Percentiles rank a stretch among this genome's conserved stretches.
phyloP scores from a whole-genome alignment of 2,888 invertebrate species.

The Parnassius apollo region DNA sequence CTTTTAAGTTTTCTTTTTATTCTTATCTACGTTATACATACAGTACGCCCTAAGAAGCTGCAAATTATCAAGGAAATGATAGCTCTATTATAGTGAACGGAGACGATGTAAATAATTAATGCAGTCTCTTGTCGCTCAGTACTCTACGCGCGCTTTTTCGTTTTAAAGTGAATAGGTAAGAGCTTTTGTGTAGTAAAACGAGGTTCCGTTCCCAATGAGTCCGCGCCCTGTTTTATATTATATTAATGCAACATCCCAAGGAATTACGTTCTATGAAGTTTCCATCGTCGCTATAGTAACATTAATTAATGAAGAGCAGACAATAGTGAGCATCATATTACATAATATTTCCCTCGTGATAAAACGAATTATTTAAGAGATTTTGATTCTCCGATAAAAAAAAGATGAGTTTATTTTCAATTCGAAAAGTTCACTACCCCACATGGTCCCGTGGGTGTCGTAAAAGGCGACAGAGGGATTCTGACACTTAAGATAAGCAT shows the following conservation, averaged over 20 bases:
- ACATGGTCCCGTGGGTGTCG: too few species aligned
- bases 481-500: too few species aligned
- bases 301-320: too few species aligned
- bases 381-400: too few species aligned
- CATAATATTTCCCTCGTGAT: too few species aligned
- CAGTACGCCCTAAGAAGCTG: slow-evolving; percentile 6
- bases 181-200: slow-evolving; percentile 60
- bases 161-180: slow-evolving; percentile 67
- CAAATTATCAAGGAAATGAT: slow-evolving; percentile 25
- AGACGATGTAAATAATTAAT: slow-evolving; percentile 14
- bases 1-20: background rate
- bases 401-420: too few species aligned
- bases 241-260: slow-evolving; percentile 38
- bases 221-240: slow-evolving; percentile 44
- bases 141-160: slow-evolving; percentile 53
- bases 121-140: slow-evolving; percentile 31
- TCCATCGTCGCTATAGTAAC: background rate
- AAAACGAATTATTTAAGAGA: too few species aligned
- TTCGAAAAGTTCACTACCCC: too few species aligned
- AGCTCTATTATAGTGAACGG: slow-evolving; percentile 13
- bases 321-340: too few species aligned
- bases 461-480: too few species aligned
- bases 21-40: background rate
- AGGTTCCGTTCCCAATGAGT: slow-evolving; percentile 54
- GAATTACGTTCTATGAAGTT: background rate